Evolutionary conservation across 2,888 invertebrate genomes (phyloP).

Genomic region (Chrysolina americana): DNA sequence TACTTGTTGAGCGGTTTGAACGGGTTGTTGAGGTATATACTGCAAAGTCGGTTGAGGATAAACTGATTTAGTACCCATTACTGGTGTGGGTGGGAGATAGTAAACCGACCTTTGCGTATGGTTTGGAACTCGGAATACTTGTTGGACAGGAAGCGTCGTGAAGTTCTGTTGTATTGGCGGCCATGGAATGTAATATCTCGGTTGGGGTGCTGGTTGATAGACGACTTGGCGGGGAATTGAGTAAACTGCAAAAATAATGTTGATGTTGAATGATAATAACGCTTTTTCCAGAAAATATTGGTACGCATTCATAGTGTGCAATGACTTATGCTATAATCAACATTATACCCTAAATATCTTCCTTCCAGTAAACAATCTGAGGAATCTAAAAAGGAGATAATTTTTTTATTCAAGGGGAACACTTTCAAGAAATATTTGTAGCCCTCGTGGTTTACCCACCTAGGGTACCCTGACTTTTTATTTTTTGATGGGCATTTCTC

Average conservation of each 20-base stretch:
- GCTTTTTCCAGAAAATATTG: too few species aligned
- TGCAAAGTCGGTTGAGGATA: neutral
- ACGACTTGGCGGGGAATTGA: neutral
- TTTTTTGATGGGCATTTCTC: too few species aligned
- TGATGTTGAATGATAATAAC: too few species aligned
- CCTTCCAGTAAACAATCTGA: too few species aligned
- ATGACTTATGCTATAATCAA: too few species aligned
- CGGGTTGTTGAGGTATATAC: neutral
- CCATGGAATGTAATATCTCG: neutral
- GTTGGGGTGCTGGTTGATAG: constrained; percentile 10
- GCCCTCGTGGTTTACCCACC: too few species aligned
- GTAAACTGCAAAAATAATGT: neutral
- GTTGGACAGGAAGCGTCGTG: neutral
- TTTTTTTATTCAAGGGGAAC: too few species aligned
- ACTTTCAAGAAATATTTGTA: too few species aligned
- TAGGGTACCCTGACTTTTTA: too few species aligned
- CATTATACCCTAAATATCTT: too few species aligned
- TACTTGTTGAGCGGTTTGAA: neutral
- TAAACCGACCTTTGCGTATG: neutral
- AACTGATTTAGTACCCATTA: neutral
- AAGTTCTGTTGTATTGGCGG: neutral
- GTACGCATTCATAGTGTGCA: too few species aligned
- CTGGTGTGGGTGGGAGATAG: neutral
- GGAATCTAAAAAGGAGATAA: too few species aligned
- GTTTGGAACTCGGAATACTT: neutral